Evolutionary conservation across 2,113 vertebrate genomes (phyloP).

Genomic region (Mastomys coucha): DNA sequence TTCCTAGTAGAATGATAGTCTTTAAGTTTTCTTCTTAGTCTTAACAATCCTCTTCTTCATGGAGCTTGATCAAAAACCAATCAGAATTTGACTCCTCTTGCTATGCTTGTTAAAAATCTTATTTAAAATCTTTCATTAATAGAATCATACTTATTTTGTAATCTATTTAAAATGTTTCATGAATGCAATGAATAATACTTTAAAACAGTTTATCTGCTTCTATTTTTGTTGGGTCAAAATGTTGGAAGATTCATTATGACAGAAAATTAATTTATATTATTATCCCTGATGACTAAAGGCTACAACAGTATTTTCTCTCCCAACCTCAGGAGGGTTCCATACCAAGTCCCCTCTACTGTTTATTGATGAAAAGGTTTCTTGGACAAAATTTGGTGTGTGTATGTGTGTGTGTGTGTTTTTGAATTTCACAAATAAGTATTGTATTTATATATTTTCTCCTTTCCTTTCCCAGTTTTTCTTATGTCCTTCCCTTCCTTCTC

Average conservation of each 20-base stretch:
- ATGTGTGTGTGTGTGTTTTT: not conserved
- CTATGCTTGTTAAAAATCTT: not conserved
- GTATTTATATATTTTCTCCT: no score
- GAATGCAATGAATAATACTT: not conserved
- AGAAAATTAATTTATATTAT: not conserved
- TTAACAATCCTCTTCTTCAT: not conserved
- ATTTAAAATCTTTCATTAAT: not conserved
- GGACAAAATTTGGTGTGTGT: not conserved
- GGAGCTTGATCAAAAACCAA: not conserved
- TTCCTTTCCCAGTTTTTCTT: not conserved
- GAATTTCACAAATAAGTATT: not conserved
- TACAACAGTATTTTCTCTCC: not conserved
- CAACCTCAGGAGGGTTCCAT: accelerated
- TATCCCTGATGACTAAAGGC: not conserved
- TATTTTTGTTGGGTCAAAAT: not conserved
- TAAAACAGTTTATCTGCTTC: not conserved
- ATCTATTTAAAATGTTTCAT: not conserved
- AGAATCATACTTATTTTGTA: not conserved
- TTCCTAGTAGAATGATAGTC: no score
- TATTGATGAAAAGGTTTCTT: not conserved
- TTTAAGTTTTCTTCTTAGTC: not conserved
- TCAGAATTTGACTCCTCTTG: not conserved
- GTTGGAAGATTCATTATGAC: not conserved
- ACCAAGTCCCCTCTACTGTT: not conserved
- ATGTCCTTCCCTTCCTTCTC: not conserved